Conservation (phyloP, 2,113 vertebrate genomes). For the Speoplatyrhinus poulsoni region DNA sequence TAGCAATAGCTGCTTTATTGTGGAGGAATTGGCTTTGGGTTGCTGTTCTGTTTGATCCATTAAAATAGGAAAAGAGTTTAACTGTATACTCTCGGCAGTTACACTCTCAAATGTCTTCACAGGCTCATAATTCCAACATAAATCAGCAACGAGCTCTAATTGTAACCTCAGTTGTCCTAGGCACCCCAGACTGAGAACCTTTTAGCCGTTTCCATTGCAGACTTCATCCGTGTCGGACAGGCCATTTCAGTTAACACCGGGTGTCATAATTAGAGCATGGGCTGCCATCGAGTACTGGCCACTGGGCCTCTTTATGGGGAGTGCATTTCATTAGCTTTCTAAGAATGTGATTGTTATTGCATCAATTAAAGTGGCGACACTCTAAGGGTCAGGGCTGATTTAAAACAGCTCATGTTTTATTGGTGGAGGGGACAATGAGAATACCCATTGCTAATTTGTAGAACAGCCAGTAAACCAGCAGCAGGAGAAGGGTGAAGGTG, state of each 20-base stretch:
- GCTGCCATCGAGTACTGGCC: neutral
- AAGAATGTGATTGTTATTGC: conserved; percentile 1
- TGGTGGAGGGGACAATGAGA: conserved; percentile 15
- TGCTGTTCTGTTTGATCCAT: too few relatives aligned
- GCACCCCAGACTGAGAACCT: too few relatives aligned
- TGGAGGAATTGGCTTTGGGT: too few relatives aligned
- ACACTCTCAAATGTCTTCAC: too few relatives aligned
- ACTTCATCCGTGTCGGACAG: neutral
- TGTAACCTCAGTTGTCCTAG: too few relatives aligned
- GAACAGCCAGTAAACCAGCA: conserved; percentile 28
- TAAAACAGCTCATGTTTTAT: conserved; percentile 20
- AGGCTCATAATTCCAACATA: too few relatives aligned
- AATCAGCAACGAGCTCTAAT: too few relatives aligned
- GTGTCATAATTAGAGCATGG: neutral
- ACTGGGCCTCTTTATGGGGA: neutral
- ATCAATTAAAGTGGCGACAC: conserved; percentile 20
- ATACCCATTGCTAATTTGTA: conserved; percentile 20
- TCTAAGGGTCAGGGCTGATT: conserved; percentile 30
- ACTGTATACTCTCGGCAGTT: too few relatives aligned
- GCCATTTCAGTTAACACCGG: neutral
- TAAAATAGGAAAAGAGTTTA: too few relatives aligned
- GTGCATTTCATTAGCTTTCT: conserved; percentile 6
- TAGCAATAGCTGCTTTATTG: too few relatives aligned
- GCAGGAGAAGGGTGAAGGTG: conserved; percentile 1
- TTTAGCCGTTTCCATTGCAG: neutral